These are phyloP conservation scores for Pandemis corylana DNA, from an alignment of 2,888 invertebrate species.

Conservation along the genomic window DNA sequence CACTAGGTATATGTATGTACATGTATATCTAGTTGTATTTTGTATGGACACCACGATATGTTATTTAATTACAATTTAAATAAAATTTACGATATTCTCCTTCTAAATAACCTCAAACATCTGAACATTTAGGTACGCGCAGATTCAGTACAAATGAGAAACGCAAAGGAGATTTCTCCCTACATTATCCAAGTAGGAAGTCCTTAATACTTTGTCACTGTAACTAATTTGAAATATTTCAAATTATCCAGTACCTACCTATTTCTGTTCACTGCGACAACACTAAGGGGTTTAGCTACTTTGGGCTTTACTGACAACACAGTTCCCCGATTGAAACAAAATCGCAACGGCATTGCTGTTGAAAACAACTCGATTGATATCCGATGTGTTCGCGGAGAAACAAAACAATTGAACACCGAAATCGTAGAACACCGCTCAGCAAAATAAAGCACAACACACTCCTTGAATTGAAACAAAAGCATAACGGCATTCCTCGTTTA, in stretches of 20 bases:
- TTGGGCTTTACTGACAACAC: background rate
- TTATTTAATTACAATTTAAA: too few species aligned
- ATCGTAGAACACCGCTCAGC: conserved; percentile 18
- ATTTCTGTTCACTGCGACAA: too few species aligned
- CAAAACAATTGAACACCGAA: conserved; percentile 5
- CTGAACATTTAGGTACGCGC: background rate
- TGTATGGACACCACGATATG: too few species aligned
- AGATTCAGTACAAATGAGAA: background rate
- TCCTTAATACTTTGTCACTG: too few species aligned
- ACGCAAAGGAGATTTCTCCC: conserved; percentile 13
- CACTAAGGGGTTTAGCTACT: too few species aligned
- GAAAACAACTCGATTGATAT: background rate
- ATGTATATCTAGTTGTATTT: too few species aligned
- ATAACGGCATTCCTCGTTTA: background rate
- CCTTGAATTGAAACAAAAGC: background rate
- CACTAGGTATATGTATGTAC: too few species aligned
- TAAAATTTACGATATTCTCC: background rate
- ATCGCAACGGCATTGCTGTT: background rate
- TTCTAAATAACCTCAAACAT: background rate
- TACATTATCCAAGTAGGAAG: background rate
- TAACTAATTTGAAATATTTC: too few species aligned
- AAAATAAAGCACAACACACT: background rate
- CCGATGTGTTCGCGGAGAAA: background rate
- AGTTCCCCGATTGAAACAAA: background rate
- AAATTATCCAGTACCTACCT: too few species aligned